Evolutionary conservation across 2,797 vertebrate species (phyloP).

Genomic region (Ctenosaura bakeri): DNA sequence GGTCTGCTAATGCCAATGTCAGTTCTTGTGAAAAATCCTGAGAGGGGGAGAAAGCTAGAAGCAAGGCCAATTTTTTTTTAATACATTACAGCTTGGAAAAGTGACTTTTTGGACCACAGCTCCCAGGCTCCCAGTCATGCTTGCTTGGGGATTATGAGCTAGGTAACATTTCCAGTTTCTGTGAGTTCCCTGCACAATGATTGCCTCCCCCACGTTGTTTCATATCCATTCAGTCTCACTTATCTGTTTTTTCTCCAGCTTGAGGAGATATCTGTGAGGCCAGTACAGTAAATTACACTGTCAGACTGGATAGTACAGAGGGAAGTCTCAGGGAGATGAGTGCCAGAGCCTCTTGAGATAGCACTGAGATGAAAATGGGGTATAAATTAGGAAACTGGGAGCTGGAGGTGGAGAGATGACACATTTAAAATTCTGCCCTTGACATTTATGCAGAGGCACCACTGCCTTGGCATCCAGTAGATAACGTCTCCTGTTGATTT

Average conservation of each 20-base stretch:
- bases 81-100: background rate
- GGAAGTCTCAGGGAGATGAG: slow-evolving; percentile 53
- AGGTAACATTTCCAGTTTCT: background rate
- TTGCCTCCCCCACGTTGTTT: slow-evolving; percentile 15
- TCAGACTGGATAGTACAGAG: slow-evolving; percentile 38
- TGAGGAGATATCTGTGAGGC: slow-evolving; percentile 38
- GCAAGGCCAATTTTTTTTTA: background rate
- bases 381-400: slow-evolving; percentile 62
- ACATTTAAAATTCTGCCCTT: slow-evolving; percentile 59
- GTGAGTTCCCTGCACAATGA: background rate
- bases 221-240: slow-evolving; percentile 30
- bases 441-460: slow-evolving; percentile 37
- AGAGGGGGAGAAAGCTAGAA: background rate
- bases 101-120: background rate
- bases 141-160: background rate
- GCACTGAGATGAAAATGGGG: slow-evolving; percentile 49
- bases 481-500: slow-evolving; percentile 41
- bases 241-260: slow-evolving; percentile 49
- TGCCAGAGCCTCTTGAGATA: slow-evolving; percentile 40
- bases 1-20: background rate
- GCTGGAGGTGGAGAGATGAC: background rate
- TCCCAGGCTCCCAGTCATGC: no score
- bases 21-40: background rate
- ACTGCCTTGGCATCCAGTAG: slow-evolving; percentile 23
- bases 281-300: slow-evolving; percentile 59